Percentiles rank a stretch among this genome's conserved stretches.
These are phyloP conservation scores for Otis tarda DNA, from an alignment of 2,113 vertebrate species.

Conservation along the genomic window DNA sequence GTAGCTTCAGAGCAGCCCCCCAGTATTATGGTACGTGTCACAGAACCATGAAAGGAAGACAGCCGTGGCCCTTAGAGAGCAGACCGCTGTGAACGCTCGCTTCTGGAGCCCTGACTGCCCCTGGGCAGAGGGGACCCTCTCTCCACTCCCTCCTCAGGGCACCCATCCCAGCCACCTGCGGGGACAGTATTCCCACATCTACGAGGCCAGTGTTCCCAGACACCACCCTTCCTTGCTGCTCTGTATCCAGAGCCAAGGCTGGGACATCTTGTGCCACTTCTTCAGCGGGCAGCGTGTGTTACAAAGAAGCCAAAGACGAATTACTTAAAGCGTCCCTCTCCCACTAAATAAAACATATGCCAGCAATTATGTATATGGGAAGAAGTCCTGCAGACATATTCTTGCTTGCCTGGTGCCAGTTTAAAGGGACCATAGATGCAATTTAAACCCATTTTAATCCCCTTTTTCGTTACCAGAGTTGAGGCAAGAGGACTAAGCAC, in stretches of 20 bases:
- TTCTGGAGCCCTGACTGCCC: neutral
- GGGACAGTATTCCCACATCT: neutral
- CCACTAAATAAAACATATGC: neutral
- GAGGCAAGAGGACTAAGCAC: neutral
- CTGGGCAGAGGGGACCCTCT: neutral
- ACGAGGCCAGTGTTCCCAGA: neutral
- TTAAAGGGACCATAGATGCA: neutral
- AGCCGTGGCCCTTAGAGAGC: neutral
- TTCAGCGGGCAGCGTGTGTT: neutral
- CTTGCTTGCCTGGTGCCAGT: neutral
- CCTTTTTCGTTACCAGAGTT: neutral
- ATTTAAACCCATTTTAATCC: neutral
- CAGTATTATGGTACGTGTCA: neutral
- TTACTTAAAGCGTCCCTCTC: neutral
- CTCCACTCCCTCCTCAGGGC: neutral
- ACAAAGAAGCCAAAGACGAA: neutral
- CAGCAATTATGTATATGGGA: neutral
- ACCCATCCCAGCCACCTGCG: neutral
- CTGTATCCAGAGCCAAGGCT: neutral
- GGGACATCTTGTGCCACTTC: neutral
- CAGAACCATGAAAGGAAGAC: neutral
- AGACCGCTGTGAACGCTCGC: neutral
- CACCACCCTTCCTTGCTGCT: neutral
- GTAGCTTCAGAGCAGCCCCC: neutral
- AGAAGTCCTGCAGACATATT: neutral